Conservation (phyloP, 2,113 vertebrate genomes). For the Lepus europaeus region DNA sequence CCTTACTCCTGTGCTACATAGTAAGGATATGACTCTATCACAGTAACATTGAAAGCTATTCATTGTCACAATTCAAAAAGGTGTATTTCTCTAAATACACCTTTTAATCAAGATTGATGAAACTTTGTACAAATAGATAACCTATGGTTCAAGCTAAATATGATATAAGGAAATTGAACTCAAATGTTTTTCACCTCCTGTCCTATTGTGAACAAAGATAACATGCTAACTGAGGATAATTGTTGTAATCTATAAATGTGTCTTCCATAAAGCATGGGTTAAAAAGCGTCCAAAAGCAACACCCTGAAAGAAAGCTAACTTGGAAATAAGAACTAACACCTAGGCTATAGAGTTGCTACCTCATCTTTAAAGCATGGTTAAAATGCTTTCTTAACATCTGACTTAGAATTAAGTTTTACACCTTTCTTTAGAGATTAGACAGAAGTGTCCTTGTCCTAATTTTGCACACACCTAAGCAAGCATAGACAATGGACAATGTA, state of each 20-base stretch:
- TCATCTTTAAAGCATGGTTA: background rate
- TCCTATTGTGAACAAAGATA: background rate
- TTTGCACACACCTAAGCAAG: background rate
- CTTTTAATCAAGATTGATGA: slow-evolving; percentile 10
- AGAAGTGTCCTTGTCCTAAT: background rate
- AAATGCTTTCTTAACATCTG: background rate
- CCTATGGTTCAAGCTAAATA: background rate
- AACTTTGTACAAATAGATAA: background rate
- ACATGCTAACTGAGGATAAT: background rate
- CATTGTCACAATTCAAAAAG: slow-evolving; percentile 31
- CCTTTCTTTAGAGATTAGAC: background rate
- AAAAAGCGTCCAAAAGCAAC: background rate
- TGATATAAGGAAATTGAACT: background rate
- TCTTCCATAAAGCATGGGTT: background rate
- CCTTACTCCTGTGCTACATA: background rate
- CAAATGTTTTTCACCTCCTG: background rate
- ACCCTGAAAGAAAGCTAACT: background rate
- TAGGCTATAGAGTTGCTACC: background rate
- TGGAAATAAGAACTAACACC: slow-evolving; percentile 2
- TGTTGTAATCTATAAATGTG: background rate
- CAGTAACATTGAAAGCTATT: slow-evolving; percentile 20
- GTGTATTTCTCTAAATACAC: background rate
- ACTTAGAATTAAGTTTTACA: background rate
- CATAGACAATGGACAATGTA: background rate
- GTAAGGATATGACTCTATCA: background rate